Conservation (phyloP, 1,140 invertebrate genomes). For the Brachionus koreanus region DNA sequence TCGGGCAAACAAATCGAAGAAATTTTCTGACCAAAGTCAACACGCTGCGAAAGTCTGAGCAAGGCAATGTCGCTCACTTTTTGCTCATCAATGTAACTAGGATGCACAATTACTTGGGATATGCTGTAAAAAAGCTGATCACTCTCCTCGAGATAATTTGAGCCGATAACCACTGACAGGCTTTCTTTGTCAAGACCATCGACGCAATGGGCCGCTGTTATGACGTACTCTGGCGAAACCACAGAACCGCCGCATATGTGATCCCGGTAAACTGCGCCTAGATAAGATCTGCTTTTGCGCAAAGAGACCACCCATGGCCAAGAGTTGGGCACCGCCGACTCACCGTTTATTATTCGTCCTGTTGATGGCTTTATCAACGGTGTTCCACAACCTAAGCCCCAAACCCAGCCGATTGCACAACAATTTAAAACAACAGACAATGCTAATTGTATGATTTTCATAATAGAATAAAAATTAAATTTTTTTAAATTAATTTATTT, state of each 20-base stretch:
- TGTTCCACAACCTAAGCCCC: neutral
- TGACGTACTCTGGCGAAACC: neutral
- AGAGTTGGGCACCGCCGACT: neutral
- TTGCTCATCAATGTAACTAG: neutral
- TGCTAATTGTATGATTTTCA: too few species aligned
- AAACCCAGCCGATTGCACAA: too few species aligned
- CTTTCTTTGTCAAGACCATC: neutral
- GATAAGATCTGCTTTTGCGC: neutral
- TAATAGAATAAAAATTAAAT: too few species aligned
- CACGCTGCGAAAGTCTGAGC: neutral
- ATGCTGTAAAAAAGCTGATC: neutral
- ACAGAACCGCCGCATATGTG: constrained; percentile 11
- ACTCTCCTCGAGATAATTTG: neutral
- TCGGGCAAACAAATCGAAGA: neutral
- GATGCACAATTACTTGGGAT: neutral
- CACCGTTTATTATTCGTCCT: neutral
- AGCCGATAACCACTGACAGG: neutral
- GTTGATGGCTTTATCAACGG: neutral
- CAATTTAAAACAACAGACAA: too few species aligned
- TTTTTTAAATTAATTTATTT: too few species aligned
- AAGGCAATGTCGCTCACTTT: constrained; percentile 7
- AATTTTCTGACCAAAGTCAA: neutral
- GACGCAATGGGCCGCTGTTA: constrained; percentile 21
- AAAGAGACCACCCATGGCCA: constrained; percentile 38
- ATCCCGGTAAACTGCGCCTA: neutral